Conservation (phyloP, 1,140 invertebrate species). For the Augochlora pura region DNA sequence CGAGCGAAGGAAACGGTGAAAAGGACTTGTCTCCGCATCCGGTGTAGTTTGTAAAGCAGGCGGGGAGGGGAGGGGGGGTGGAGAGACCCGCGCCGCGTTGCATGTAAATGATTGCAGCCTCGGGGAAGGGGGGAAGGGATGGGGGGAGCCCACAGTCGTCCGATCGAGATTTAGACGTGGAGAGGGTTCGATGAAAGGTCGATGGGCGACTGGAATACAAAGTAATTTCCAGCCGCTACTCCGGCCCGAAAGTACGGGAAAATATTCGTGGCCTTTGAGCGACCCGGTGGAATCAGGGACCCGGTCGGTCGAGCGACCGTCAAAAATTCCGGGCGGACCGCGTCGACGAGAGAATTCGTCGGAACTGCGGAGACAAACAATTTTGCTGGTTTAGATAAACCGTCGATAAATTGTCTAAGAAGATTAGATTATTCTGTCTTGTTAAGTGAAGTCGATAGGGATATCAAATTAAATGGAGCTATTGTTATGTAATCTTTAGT, state of each 20-base stretch:
- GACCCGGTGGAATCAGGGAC: too few relatives aligned
- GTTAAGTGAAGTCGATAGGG: too few relatives aligned
- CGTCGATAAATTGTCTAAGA: too few relatives aligned
- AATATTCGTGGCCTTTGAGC: neutral
- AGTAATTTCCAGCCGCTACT: conserved; percentile 13
- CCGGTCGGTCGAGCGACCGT: too few relatives aligned
- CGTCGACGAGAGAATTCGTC: too few relatives aligned
- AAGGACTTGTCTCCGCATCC: conserved; percentile 56
- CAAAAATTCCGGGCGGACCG: too few relatives aligned
- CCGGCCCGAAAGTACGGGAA: neutral
- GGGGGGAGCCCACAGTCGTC: conserved; percentile 23
- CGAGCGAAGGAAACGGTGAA: conserved; percentile 47
- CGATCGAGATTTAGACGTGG: conserved; percentile 59
- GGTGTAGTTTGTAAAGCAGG: conserved; percentile 58
- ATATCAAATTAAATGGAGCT: too few relatives aligned
- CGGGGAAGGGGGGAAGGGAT: conserved; percentile 6
- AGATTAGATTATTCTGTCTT: too few relatives aligned
- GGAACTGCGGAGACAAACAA: too few relatives aligned
- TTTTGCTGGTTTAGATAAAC: too few relatives aligned
- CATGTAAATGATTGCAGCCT: conserved; percentile 63
- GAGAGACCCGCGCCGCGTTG: conserved; percentile 52
- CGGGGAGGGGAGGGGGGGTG: too few relatives aligned
- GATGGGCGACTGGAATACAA: conserved; percentile 47
- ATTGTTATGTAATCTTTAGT: too few relatives aligned
- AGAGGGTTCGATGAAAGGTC: conserved; percentile 44